phyloP scores from a whole-genome alignment of 2,888 invertebrate genomes.

The Tineola bisselliella region DNA sequence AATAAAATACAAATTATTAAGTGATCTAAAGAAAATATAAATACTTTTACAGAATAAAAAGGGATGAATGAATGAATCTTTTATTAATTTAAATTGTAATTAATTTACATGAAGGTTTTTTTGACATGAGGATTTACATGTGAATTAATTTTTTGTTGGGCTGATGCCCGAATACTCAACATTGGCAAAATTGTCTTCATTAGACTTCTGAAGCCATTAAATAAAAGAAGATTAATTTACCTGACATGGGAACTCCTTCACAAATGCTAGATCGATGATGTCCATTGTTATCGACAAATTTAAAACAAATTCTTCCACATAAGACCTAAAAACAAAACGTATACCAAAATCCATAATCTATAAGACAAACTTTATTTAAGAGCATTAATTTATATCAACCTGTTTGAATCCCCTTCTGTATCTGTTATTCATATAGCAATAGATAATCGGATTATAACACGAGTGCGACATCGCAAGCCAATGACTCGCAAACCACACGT shows the following conservation, averaged over 20 bases:
- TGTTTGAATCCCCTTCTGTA: conserved; percentile 74
- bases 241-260: conserved; percentile 52
- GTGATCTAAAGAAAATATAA: too few relatives aligned
- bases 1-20: too few relatives aligned
- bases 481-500: conserved; percentile 81
- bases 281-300: conserved; percentile 32
- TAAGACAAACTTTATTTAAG: conserved; percentile 68
- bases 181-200: too few relatives aligned
- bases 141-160: too few relatives aligned
- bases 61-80: too few relatives aligned
- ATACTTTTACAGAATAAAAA: too few relatives aligned
- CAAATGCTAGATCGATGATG: conserved; percentile 45
- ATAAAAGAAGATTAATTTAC: conserved; percentile 28
- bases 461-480: conserved; percentile 91
- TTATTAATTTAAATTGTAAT: too few relatives aligned
- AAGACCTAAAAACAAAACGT: conserved; percentile 38
- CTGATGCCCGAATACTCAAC: too few relatives aligned
- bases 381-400: conserved; percentile 23
- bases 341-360: neutral
- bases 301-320: conserved; percentile 35
- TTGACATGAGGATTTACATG: too few relatives aligned
- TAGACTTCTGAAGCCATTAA: too few relatives aligned
- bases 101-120: too few relatives aligned
- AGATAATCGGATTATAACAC: conserved; percentile 89
- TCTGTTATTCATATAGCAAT: conserved; percentile 86